Conservation (phyloP, 1,140 invertebrate species). For the Venturia canescens region DNA sequence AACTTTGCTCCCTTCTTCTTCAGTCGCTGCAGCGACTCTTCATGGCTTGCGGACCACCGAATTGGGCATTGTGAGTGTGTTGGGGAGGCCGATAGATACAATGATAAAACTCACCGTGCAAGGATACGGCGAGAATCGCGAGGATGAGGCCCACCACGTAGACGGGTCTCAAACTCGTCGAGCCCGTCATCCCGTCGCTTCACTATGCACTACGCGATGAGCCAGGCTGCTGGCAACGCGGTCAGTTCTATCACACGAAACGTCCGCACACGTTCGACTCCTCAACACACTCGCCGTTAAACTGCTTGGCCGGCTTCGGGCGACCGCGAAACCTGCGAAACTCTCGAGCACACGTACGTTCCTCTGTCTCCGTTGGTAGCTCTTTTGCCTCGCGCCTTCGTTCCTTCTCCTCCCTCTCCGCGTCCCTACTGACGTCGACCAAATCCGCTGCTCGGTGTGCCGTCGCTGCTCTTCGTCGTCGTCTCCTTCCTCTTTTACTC, state of each 20-base stretch:
- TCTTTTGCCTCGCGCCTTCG: constrained; percentile 26
- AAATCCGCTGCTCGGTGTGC: constrained; percentile 28
- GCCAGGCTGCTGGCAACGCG: constrained; percentile 66
- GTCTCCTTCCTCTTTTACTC: neutral
- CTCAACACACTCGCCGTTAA: constrained; percentile 69
- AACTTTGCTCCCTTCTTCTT: neutral
- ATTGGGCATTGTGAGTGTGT: neutral
- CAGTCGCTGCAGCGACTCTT: neutral
- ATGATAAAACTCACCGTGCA: constrained; percentile 73
- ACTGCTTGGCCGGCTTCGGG: constrained; percentile 65
- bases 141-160: constrained; percentile 72
- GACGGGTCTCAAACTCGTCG: constrained; percentile 71
- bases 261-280: constrained; percentile 65
- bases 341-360: constrained; percentile 48
- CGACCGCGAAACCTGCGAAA: constrained; percentile 59
- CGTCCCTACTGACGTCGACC: constrained; percentile 15
- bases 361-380: constrained; percentile 2
- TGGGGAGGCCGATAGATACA: neutral
- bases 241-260: constrained; percentile 66
- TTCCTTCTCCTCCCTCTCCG: neutral
- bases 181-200: constrained; percentile 74
- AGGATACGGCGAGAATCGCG: constrained; percentile 70
- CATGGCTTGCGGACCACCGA: neutral
- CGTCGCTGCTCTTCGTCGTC: constrained; percentile 19
- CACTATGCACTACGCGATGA: constrained; percentile 72